Evolutionary conservation across 2,113 vertebrate genomes (phyloP).

Genomic region (Ailuropoda melanoleuca): DNA sequence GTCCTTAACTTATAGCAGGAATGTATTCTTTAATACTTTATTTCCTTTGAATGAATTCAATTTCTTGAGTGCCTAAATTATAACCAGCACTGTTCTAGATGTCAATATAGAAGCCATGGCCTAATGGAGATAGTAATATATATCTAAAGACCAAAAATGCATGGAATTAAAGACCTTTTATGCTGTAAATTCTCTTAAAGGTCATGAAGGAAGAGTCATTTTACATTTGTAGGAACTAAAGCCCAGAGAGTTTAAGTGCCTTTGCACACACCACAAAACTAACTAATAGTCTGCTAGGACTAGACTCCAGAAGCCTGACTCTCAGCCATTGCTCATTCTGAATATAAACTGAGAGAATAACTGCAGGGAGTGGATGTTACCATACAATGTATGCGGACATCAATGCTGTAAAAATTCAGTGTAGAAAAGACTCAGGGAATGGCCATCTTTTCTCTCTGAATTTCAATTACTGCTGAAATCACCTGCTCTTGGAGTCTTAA

Average conservation of each 20-base stretch:
- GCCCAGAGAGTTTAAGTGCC: neutral
- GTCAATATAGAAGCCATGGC: neutral
- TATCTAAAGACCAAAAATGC: neutral
- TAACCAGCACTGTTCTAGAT: neutral
- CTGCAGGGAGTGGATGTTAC: neutral
- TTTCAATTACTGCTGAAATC: neutral
- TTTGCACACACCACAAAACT: neutral
- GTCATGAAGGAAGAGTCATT: neutral
- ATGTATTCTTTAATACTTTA: neutral
- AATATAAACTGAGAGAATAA: neutral
- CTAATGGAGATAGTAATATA: neutral
- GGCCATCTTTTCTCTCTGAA: neutral
- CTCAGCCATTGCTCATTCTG: neutral
- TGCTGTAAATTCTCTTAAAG: constrained; percentile 2
- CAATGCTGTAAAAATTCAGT: neutral
- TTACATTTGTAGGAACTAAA: neutral
- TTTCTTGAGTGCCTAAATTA: neutral
- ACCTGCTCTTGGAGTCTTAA: neutral
- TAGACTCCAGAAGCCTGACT: neutral
- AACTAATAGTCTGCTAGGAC: neutral
- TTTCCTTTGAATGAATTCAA: constrained; percentile 30
- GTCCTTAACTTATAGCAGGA: neutral
- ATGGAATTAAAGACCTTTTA: neutral
- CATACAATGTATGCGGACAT: neutral
- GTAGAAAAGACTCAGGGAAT: neutral